Evolutionary conservation across 2,888 invertebrate species (phyloP).

Genomic region (Glomeris marginata): DNA sequence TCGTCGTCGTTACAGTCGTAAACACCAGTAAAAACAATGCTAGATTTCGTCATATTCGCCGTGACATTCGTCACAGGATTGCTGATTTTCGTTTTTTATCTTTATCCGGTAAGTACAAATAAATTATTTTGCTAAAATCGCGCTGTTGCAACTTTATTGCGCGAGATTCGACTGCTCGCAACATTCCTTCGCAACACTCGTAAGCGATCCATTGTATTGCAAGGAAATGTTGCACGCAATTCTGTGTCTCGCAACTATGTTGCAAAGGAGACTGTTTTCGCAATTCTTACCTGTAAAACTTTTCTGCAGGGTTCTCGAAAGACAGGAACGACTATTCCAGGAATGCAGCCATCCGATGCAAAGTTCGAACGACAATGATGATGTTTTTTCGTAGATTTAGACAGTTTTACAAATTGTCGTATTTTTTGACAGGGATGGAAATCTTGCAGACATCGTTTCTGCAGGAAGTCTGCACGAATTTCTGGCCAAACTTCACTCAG

Average conservation of each 20-base stretch:
- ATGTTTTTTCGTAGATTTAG: neutral
- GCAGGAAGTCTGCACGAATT: constrained; percentile 32
- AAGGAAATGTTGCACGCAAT: no score
- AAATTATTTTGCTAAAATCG: no score
- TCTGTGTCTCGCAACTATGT: no score
- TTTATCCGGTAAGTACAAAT: constrained; percentile 18
- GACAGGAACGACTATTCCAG: constrained; percentile 27
- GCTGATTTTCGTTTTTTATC: constrained; percentile 14
- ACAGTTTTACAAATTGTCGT: constrained; percentile 20
- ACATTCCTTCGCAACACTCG: no score
- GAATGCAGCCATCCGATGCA: constrained; percentile 28
- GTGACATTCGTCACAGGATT: constrained; percentile 15
- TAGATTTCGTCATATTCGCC: constrained; percentile 17
- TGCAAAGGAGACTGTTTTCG: no score
- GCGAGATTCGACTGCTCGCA: no score
- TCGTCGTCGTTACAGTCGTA: no score
- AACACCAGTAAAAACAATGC: constrained; percentile 5
- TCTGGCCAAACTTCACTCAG: constrained; percentile 26
- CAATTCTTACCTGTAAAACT: neutral
- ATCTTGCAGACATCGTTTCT: constrained; percentile 27
- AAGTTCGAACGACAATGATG: constrained; percentile 23
- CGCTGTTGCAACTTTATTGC: no score
- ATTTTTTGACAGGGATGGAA: constrained; percentile 28
- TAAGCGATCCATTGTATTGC: no score
- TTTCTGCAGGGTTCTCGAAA: constrained; percentile 8